phyloP scores from a whole-genome alignment of 92 coral and sea anemone genomes.

The Palythoa caribaeorum region DNA sequence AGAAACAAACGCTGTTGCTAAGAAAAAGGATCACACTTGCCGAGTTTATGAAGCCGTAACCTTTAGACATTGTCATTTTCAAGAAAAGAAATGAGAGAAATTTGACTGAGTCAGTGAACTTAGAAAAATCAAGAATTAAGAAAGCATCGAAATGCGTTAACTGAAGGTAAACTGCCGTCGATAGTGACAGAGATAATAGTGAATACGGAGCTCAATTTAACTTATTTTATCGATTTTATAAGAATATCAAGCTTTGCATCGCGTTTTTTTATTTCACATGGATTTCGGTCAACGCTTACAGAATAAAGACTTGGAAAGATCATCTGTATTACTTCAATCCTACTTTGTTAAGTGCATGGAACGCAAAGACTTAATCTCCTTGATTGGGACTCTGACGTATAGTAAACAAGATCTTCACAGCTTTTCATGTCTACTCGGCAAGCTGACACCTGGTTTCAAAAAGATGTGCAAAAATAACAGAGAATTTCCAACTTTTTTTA shows the following conservation, averaged over 20 bases:
- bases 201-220: neutral
- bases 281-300: constrained; percentile 9
- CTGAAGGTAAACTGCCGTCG: too few relatives aligned
- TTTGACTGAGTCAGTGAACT: too few relatives aligned
- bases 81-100: too few relatives aligned
- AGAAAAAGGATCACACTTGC: too few relatives aligned
- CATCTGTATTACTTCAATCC: neutral
- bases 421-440: constrained; percentile 9
- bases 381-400: constrained; percentile 30
- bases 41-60: too few relatives aligned
- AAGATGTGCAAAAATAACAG: neutral
- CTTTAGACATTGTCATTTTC: too few relatives aligned
- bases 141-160: too few relatives aligned
- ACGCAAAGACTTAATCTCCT: neutral
- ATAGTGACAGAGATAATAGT: too few relatives aligned
- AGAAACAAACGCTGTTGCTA: too few relatives aligned
- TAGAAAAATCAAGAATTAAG: too few relatives aligned
- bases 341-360: constrained; percentile 15
- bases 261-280: neutral
- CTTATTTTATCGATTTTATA: neutral
- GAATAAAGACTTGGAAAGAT: neutral
- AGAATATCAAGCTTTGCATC: neutral
- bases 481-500: neutral
- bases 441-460: constrained; percentile 7
- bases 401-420: constrained; percentile 9